A percentile compares a stretch with the other conserved stretches of the same genome.
Evolutionary conservation across 2,797 vertebrate species (phyloP).

Genomic region (Danio albolineatus): DNA sequence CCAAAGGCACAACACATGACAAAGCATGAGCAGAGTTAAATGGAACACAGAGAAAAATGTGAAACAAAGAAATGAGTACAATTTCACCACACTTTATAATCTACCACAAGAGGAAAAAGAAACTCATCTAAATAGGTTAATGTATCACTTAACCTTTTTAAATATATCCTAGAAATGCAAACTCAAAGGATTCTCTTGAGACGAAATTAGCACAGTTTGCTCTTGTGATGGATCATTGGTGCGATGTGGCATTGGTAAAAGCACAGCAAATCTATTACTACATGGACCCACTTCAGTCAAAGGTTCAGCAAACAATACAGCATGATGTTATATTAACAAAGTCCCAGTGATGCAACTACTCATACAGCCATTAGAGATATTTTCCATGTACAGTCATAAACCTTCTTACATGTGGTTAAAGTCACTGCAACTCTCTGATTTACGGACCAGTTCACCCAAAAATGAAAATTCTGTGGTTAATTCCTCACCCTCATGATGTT

Average conservation of each 20-base stretch:
- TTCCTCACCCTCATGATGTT: too few species aligned
- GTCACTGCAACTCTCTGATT: background rate
- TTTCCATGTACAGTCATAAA: background rate
- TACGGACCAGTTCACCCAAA: too few species aligned
- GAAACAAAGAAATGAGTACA: background rate
- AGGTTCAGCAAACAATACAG: background rate
- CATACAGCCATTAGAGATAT: background rate
- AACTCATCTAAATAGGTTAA: background rate
- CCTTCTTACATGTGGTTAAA: background rate
- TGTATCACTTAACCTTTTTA: background rate
- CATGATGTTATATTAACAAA: background rate
- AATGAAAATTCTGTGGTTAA: too few species aligned
- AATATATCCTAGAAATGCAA: background rate
- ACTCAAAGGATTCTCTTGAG: background rate
- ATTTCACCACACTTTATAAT: conserved; percentile 12
- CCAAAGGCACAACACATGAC: background rate
- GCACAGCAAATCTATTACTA: background rate
- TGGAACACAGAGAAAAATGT: background rate
- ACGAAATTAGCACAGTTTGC: background rate
- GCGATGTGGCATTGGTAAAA: conserved; percentile 5
- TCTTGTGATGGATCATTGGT: background rate
- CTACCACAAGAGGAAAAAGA: background rate
- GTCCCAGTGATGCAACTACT: background rate
- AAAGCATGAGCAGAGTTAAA: conserved; percentile 19
- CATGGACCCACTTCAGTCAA: background rate